These are phyloP conservation scores for Balearica regulorum DNA, from an alignment of 2,797 vertebrate genomes.

Conservation along the genomic window DNA sequence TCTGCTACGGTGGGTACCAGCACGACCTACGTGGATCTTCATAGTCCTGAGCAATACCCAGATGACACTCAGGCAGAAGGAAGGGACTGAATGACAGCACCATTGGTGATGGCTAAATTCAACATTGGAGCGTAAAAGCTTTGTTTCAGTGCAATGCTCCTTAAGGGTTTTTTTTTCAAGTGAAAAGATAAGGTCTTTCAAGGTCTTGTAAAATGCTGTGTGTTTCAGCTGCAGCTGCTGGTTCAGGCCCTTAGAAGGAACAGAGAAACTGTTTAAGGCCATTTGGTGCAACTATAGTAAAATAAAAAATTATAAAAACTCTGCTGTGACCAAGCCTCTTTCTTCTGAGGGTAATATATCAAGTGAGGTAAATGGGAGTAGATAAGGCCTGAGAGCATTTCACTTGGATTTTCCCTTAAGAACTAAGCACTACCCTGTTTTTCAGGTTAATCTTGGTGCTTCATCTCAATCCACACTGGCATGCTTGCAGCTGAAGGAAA, in stretches of 20 bases:
- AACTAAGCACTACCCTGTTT: not conserved
- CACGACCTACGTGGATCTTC: not conserved
- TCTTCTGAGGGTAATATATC: not conserved
- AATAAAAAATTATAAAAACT: not conserved
- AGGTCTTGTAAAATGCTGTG: not conserved
- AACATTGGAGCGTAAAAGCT: not conserved
- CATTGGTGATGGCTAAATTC: not conserved
- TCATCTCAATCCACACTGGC: not conserved
- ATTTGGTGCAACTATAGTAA: not conserved
- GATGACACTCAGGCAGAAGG: not conserved
- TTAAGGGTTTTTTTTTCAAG: not conserved
- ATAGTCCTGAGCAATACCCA: not conserved
- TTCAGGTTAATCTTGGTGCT: not conserved
- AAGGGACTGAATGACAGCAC: not conserved
- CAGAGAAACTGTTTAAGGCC: not conserved
- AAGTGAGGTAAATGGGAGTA: not conserved
- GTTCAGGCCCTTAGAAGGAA: not conserved
- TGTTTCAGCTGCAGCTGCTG: not conserved
- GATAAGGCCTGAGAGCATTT: not conserved
- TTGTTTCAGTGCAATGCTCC: not conserved
- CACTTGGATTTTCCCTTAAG: not conserved
- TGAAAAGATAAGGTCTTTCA: not conserved
- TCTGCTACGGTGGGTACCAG: not conserved
- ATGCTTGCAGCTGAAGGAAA: not conserved
- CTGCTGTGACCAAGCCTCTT: not conserved